Conservation (phyloP, 2,113 vertebrate genomes). For the Nibea albiflora region DNA sequence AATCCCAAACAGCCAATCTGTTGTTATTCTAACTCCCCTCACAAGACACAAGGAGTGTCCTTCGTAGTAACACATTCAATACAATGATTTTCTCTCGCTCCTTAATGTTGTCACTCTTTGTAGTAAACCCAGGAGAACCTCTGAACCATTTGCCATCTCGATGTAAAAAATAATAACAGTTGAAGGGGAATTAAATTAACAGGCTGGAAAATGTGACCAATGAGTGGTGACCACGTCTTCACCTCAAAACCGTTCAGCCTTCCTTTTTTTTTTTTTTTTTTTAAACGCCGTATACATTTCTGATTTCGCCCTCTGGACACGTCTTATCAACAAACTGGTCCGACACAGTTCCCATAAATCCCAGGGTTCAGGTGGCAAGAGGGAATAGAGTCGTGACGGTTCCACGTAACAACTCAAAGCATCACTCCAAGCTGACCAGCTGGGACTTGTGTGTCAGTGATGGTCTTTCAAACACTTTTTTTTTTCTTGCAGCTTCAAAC, state of each 20-base stretch:
- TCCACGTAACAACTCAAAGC: constrained; percentile 57
- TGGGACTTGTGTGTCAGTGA: constrained; percentile 62
- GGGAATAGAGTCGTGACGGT: constrained; percentile 57
- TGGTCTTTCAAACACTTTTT: constrained; percentile 71
- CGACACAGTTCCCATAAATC: constrained; percentile 62
- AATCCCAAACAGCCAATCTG: constrained; percentile 40
- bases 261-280: not conserved
- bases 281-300: constrained; percentile 39
- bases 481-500: constrained; percentile 65
- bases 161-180: constrained; percentile 65
- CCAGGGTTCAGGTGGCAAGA: constrained; percentile 62
- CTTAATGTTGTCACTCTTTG: constrained; percentile 37
- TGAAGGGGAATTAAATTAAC: constrained; percentile 79
- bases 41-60: constrained; percentile 13
- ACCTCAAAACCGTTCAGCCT: constrained; percentile 68
- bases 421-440: constrained; percentile 71
- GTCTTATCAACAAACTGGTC: constrained; percentile 58
- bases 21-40: constrained; percentile 32
- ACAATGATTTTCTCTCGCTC: constrained; percentile 16
- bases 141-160: constrained; percentile 77
- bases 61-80: constrained; percentile 58
- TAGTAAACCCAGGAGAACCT: constrained; percentile 82
- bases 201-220: constrained; percentile 68
- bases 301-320: constrained; percentile 47
- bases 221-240: constrained; percentile 61